Conservation (phyloP, 2,888 invertebrate species). For the Stomorhina lunata region DNA sequence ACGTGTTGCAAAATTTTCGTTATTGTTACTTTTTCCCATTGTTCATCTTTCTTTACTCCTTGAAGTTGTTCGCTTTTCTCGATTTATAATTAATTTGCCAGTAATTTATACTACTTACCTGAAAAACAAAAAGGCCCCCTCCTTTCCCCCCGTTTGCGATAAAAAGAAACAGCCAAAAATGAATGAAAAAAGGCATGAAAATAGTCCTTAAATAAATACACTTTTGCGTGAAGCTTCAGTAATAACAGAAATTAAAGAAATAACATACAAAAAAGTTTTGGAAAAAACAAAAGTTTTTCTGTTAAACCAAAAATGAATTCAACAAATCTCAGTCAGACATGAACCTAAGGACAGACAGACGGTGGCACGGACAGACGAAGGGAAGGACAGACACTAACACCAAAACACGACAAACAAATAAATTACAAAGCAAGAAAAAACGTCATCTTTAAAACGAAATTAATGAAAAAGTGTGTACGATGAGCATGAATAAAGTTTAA, state of each 20-base stretch:
- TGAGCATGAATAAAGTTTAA: neutral
- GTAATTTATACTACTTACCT: constrained; percentile 52
- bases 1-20: constrained; percentile 42
- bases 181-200: constrained; percentile 17
- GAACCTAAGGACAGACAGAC: constrained; percentile 2
- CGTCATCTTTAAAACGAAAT: neutral
- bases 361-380: too few species aligned
- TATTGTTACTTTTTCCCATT: neutral
- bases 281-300: neutral
- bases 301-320: constrained; percentile 26
- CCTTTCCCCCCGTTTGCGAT: neutral
- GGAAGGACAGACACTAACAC: constrained; percentile 9
- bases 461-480: constrained; percentile 1
- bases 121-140: constrained; percentile 12
- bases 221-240: constrained; percentile 29
- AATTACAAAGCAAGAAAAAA: neutral
- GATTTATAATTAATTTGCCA: constrained; percentile 56
- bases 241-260: constrained; percentile 7
- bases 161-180: constrained; percentile 16
- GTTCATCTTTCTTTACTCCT: neutral
- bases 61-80: constrained; percentile 7
- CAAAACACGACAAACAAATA: neutral
- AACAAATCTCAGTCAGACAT: constrained; percentile 55
- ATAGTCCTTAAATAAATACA: constrained; percentile 63
- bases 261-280: neutral